Conservation (phyloP, 2,888 invertebrate species). For the Lepidonotus clava region DNA sequence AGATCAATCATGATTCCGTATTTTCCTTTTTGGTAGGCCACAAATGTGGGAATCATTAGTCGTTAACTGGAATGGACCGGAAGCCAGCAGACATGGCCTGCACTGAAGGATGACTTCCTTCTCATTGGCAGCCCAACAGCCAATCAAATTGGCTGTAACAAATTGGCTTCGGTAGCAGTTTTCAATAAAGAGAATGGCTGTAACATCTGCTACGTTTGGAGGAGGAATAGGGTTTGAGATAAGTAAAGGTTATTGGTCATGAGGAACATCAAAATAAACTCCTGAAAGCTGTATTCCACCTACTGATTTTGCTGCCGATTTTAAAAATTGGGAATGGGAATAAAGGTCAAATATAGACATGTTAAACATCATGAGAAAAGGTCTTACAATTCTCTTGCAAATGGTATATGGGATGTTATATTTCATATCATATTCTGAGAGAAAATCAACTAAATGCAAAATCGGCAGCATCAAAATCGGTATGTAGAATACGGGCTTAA, state of each 20-base stretch:
- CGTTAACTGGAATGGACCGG: slow-evolving; percentile 20
- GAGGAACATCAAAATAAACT: not conserved
- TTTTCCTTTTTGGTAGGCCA: slow-evolving; percentile 1
- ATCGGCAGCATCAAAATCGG: no score
- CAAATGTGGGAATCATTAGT: slow-evolving; percentile 24
- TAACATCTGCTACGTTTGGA: not conserved
- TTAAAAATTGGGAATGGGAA: no score
- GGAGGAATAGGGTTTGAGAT: not conserved
- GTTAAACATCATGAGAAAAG: no score
- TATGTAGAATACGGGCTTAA: no score
- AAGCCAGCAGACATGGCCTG: not conserved
- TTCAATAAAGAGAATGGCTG: not conserved
- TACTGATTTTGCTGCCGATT: not conserved
- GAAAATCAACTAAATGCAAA: no score
- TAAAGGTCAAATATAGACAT: no score
- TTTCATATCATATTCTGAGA: no score
- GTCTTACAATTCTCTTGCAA: no score
- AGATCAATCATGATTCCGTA: slow-evolving; percentile 1
- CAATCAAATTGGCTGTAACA: slow-evolving; percentile 12
- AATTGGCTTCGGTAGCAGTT: slow-evolving; percentile 2
- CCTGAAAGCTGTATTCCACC: not conserved
- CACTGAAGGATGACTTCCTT: slow-evolving; percentile 4
- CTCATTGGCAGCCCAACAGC: not conserved
- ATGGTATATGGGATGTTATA: no score
- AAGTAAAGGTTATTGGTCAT: not conserved